A percentile compares a stretch with the other conserved stretches of the same genome.
These are phyloP conservation scores for Pipistrellus pygmaeus DNA, from an alignment of 2,797 vertebrate genomes.

Conservation along the genomic window DNA sequence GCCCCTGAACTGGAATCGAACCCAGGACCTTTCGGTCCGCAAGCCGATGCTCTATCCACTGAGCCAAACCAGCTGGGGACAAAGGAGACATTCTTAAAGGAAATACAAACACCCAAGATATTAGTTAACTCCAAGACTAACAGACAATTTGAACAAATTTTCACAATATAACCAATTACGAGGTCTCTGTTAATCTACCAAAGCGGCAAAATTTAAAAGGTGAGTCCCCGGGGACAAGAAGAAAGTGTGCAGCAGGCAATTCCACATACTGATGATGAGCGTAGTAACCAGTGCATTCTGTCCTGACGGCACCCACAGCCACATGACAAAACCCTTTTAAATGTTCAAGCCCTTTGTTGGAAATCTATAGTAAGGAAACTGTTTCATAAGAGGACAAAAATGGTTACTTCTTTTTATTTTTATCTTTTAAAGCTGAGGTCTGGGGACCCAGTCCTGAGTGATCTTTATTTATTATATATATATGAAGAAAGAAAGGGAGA, in stretches of 20 bases:
- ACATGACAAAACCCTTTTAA: neutral
- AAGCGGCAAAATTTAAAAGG: neutral
- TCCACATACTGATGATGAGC: neutral
- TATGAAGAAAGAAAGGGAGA: no score
- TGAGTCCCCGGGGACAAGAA: neutral
- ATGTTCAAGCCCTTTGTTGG: neutral
- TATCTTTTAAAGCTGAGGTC: no score
- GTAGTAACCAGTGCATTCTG: neutral
- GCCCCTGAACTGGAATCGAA: no score
- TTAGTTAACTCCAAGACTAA: neutral
- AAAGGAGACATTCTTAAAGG: neutral
- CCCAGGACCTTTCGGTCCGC: no score
- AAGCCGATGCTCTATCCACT: no score
- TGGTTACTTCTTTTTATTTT: neutral
- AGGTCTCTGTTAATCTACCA: neutral
- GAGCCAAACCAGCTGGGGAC: neutral
- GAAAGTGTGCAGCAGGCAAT: fast-evolving
- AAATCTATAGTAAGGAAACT: conserved; percentile 23
- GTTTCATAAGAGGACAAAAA: conserved; percentile 23
- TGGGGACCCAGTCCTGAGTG: no score
- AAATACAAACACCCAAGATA: neutral
- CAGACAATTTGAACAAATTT: neutral
- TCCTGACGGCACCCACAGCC: neutral
- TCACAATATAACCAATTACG: neutral
- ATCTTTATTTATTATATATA: no score